phyloP scores from a whole-genome alignment of 2,113 vertebrate species.

The Cisticola juncidis region DNA sequence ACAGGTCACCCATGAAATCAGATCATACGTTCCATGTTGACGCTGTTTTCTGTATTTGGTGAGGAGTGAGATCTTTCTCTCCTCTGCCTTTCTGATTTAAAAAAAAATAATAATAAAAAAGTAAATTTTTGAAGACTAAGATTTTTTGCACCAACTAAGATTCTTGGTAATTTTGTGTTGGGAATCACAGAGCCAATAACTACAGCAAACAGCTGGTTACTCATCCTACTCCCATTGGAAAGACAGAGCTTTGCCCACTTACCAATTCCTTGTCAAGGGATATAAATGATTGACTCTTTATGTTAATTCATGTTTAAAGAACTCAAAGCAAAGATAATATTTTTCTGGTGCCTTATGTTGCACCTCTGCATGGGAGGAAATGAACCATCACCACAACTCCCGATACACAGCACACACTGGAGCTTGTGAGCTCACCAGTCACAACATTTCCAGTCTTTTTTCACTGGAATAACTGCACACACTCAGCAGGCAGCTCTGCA shows the following conservation, averaged over 20 bases:
- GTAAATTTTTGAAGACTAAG: neutral
- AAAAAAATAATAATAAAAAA: neutral
- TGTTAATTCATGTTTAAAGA: neutral
- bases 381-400: neutral
- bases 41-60: neutral
- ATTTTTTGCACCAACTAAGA: neutral
- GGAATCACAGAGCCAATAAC: neutral
- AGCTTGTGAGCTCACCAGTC: neutral
- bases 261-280: neutral
- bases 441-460: neutral
- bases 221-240: neutral
- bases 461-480: neutral
- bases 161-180: neutral
- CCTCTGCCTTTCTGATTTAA: neutral
- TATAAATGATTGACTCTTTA: neutral
- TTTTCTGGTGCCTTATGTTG: neutral
- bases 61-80: neutral
- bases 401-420: no score
- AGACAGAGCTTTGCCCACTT: neutral
- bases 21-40: accelerated
- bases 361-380: neutral
- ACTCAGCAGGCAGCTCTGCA: neutral
- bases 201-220: neutral
- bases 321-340: neutral
- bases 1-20: neutral